Percentiles rank a stretch among this genome's conserved stretches.
Conservation (phyloP, 2,113 vertebrate genomes). For the Solea solea region DNA sequence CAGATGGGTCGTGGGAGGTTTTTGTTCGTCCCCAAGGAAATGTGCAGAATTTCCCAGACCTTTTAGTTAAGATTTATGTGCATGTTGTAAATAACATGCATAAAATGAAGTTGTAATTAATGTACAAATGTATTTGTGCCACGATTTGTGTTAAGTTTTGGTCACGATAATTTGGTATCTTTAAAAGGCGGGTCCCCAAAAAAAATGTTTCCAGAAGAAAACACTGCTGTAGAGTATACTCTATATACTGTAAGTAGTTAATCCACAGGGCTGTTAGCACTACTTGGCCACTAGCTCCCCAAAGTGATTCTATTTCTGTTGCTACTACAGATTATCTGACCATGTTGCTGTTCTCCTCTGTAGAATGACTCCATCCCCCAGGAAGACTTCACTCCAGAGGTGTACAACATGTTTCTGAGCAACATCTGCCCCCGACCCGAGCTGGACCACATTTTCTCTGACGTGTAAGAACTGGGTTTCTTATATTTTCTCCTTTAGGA, state of each 20-base stretch:
- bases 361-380: slow-evolving; percentile 95
- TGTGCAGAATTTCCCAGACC: too few relatives aligned
- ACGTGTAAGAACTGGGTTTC: slow-evolving; percentile 86
- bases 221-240: background rate
- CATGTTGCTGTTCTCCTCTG: slow-evolving; percentile 46
- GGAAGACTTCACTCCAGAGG: slow-evolving; percentile 92
- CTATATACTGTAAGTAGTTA: background rate
- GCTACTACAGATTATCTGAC: background rate
- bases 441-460: slow-evolving; percentile 96
- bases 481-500: background rate
- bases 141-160: too few relatives aligned
- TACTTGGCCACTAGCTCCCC: background rate
- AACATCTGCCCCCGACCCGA: slow-evolving; percentile 94
- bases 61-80: too few relatives aligned
- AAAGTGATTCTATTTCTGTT: background rate
- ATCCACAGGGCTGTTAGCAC: background rate
- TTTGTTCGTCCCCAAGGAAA: too few relatives aligned
- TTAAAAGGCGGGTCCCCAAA: too few relatives aligned
- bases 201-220: too few relatives aligned
- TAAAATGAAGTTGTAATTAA: too few relatives aligned
- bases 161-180: too few relatives aligned
- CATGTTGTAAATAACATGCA: too few relatives aligned
- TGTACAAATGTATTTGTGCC: too few relatives aligned
- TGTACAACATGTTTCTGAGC: slow-evolving; percentile 91
- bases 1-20: too few relatives aligned